Percentiles rank a stretch among this genome's conserved stretches.
Evolutionary conservation across 2,888 invertebrate genomes (phyloP).

Genomic region (Orthosia incerta): DNA sequence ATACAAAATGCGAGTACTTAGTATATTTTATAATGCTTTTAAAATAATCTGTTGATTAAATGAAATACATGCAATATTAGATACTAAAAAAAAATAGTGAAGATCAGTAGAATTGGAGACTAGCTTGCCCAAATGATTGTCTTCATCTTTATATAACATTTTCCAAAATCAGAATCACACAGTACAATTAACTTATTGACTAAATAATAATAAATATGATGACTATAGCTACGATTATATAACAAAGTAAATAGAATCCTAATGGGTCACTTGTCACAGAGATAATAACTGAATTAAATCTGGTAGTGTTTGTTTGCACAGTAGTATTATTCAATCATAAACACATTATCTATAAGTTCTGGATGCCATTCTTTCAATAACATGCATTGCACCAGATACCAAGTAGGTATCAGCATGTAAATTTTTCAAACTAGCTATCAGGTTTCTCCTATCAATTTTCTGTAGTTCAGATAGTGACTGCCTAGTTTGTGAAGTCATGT

Average conservation of each 20-base stretch:
- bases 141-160: not conserved
- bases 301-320: not conserved
- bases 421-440: conserved; percentile 87
- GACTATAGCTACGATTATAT: not conserved
- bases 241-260: not conserved
- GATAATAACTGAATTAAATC: not conserved
- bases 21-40: not conserved
- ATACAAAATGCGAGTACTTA: conserved; percentile 10
- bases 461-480: conserved; percentile 82
- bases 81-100: not conserved
- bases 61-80: not conserved
- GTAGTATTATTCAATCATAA: not conserved
- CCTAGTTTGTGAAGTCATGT: conserved; percentile 83
- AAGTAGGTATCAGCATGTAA: conserved; percentile 86
- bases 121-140: not conserved
- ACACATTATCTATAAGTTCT: conserved; percentile 73
- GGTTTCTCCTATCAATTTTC: conserved; percentile 86
- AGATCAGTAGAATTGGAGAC: not conserved
- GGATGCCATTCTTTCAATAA: conserved; percentile 82
- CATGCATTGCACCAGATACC: conserved; percentile 87
- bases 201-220: conserved; percentile 1
- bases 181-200: conserved; percentile 3
- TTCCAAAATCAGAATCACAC: not conserved
- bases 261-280: not conserved
- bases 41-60: not conserved